Conservation (phyloP, 2,888 invertebrate genomes). For the Drosophila silvestris region DNA sequence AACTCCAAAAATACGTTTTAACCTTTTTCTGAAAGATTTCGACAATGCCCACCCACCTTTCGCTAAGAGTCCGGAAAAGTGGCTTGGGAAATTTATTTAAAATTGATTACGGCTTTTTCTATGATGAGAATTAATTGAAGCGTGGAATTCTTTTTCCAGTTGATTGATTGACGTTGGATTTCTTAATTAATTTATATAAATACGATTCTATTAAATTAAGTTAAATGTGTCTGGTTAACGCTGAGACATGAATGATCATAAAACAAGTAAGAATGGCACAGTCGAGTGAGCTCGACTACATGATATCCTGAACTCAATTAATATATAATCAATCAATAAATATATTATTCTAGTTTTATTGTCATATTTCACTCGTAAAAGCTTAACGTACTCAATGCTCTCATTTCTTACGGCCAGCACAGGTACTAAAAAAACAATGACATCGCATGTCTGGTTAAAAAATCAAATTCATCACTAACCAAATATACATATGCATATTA, state of each 20-base stretch:
- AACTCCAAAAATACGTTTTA: conserved; percentile 30
- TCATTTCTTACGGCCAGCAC: background rate
- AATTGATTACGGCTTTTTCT: conserved; percentile 70
- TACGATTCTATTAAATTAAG: conserved; percentile 43
- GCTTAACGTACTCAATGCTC: background rate
- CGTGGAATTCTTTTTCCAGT: conserved; percentile 54
- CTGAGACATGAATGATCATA: conserved; percentile 15
- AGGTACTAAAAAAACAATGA: background rate
- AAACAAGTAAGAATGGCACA: background rate
- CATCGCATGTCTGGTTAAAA: background rate
- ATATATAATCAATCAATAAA: background rate
- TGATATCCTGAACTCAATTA: background rate
- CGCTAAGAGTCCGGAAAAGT: conserved; percentile 30
- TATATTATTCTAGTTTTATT: background rate
- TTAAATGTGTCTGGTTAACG: conserved; percentile 40
- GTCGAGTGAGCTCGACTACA: background rate
- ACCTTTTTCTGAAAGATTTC: conserved; percentile 30
- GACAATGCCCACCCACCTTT: background rate
- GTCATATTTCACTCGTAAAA: too few species aligned
- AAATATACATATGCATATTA: background rate
- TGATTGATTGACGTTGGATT: conserved; percentile 46
- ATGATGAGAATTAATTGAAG: conserved; percentile 73
- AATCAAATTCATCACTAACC: background rate
- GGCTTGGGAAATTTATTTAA: conserved; percentile 35
- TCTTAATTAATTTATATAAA: conserved; percentile 66